phyloP scores from a whole-genome alignment of 2,797 vertebrate species.

The Intellagama lesueurii region DNA sequence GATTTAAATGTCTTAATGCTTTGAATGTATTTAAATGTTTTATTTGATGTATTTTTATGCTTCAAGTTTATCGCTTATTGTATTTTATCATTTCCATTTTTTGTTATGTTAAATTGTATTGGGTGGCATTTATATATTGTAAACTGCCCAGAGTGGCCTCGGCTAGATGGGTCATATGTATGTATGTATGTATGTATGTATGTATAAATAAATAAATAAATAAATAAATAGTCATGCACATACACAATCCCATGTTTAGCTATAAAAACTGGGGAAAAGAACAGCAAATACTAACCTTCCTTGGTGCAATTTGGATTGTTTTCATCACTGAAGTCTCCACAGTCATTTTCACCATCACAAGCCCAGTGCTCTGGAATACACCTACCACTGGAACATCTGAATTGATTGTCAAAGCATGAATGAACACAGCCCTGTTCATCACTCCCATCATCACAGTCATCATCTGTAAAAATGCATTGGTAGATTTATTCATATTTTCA shows the following conservation, averaged over 20 bases:
- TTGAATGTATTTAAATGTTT: no score
- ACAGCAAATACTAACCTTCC: conserved; percentile 74
- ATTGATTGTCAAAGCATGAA: conserved; percentile 89
- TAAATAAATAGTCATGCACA: not conserved
- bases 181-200: no score
- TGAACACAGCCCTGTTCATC: conserved; percentile 90
- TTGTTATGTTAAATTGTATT: no score
- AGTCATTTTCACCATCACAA: conserved; percentile 97
- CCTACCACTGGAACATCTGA: conserved; percentile 90
- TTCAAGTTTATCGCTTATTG: no score
- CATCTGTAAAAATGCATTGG: conserved; percentile 79
- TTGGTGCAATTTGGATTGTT: conserved; percentile 85
- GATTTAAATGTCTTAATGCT: no score
- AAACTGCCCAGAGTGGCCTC: no score
- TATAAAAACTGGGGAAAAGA: accelerated
- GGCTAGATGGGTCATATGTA: no score
- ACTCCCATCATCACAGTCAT: conserved; percentile 95
- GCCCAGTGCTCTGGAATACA: conserved; percentile 95
- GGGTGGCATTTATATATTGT: no score
- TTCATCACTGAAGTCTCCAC: conserved; percentile 96
- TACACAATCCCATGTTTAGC: not conserved
- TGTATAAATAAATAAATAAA: no score
- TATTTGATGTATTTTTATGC: no score
- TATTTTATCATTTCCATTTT: no score
- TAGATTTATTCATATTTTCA: not conserved